These are phyloP conservation scores for Melanerpes aurifrons DNA, from an alignment of 2,113 vertebrate species.

Conservation along the genomic window DNA sequence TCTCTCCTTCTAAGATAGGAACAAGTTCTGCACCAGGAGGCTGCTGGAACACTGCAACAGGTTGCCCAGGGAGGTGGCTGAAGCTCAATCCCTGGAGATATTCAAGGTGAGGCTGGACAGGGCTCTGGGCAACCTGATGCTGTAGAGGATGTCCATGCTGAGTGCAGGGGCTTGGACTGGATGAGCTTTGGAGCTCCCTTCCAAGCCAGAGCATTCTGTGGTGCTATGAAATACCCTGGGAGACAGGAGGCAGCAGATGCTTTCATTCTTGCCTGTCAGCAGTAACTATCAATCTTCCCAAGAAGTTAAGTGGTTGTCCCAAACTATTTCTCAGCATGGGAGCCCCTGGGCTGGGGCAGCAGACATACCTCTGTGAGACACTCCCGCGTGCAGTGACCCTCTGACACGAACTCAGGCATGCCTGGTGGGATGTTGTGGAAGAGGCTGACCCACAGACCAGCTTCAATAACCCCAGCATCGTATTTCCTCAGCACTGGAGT, in stretches of 20 bases:
- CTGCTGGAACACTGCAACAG: too few species aligned
- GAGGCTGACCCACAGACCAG: constrained; percentile 90
- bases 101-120: too few species aligned
- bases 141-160: too few species aligned
- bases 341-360: neutral
- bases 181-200: too few species aligned
- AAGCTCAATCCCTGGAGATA: too few species aligned
- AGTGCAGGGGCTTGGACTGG: too few species aligned
- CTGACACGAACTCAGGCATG: constrained; percentile 84
- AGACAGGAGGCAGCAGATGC: neutral
- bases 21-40: too few species aligned
- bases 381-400: constrained; percentile 88
- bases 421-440: constrained; percentile 90
- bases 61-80: too few species aligned
- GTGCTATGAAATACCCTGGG: neutral
- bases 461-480: constrained; percentile 88
- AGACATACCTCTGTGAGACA: constrained; percentile 86
- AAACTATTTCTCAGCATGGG: neutral
- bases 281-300: neutral
- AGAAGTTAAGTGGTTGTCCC: neutral
- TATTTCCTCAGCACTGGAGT: constrained; percentile 81
- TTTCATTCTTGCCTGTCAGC: neutral
- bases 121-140: too few species aligned
- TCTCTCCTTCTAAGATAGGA: too few species aligned
- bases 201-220: too few species aligned